A percentile compares a stretch with the other conserved stretches of the same genome.
Evolutionary conservation across 2,888 invertebrate genomes (phyloP).

Genomic region (Willowsia nigromaculata): DNA sequence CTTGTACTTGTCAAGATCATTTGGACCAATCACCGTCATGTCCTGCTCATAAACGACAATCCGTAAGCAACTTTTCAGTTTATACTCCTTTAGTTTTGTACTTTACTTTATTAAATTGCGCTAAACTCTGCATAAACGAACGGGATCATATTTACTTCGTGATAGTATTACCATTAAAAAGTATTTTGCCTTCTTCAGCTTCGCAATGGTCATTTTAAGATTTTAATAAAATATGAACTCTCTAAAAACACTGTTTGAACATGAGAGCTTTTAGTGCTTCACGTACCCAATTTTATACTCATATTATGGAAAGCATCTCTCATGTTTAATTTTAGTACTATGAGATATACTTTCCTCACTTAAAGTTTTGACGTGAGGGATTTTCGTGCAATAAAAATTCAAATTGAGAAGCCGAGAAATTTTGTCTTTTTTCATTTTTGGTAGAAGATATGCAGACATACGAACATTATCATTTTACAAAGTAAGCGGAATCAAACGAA

Average conservation of each 20-base stretch:
- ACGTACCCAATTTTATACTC: too few relatives aligned
- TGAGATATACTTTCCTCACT: neutral
- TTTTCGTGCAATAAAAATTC: constrained; percentile 53
- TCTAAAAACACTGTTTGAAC: too few relatives aligned
- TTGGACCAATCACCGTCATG: constrained; percentile 79
- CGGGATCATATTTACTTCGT: neutral
- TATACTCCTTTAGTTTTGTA: neutral
- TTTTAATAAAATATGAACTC: too few relatives aligned
- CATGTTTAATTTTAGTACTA: neutral
- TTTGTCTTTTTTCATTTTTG: neutral
- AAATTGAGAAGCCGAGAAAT: constrained; percentile 32
- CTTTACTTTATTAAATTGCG: neutral
- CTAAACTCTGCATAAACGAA: neutral
- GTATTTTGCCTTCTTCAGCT: too few relatives aligned
- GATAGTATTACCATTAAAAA: too few relatives aligned
- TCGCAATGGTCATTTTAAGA: too few relatives aligned
- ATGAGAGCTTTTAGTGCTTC: too few relatives aligned
- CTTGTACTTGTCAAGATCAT: constrained; percentile 85
- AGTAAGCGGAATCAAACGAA: neutral
- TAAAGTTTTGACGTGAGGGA: constrained; percentile 35
- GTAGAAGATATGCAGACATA: neutral
- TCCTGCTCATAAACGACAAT: constrained; percentile 77
- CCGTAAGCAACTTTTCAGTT: constrained; percentile 73
- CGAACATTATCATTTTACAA: neutral
- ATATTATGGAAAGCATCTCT: neutral